Base-by-base conservation (phyloP, 2,888 invertebrate genomes). In the Vannuccia rotundouncinata region DNA sequence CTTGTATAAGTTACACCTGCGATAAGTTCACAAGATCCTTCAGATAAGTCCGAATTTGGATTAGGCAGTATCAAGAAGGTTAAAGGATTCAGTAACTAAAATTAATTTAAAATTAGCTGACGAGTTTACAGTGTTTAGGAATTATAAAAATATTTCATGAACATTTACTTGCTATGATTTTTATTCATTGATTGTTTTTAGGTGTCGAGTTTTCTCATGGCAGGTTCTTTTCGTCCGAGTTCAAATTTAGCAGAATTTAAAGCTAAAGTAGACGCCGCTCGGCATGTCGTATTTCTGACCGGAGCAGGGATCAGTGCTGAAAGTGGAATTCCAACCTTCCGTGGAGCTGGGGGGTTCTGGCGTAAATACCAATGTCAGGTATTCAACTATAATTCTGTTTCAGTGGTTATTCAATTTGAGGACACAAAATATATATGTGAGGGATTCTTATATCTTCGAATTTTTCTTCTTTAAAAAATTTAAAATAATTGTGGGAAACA, bases 311-410 rank as follows among this genome's bases (percentile, higher is more conserved):
- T 93, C 59, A 93, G 93, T 83, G 93, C 93, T 0, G 93, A 93
- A 88, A 93, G 93, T 82, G 94, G 94, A 76, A 92, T 95, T 82
- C 94, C 94, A 5, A 94, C 94, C 1, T 94, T 94, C 87, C 89
- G 94, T 82, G 94, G 94, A 17, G 90, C 92, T 25, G 93, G 93
- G 22, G 45, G 45, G 5, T 45, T 45, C 81, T 94, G 94, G 94
- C 91, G 94, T 84, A 92, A 90, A 83, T 92, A 92, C 87, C 90
- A 91, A 83, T 91, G 93, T 0, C 90, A 91, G 60, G 87, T 88
- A 81, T 77, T 59, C 22, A 13, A 0, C 0, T 28, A 82, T 0
- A 28, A 17, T 22, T 80, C 31, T 81, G n/a, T 22, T 29, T 13
- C 17, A 28, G n/a, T n/a, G n/a, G n/a, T n/a, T n/a, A n/a, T n/a